Conservation (phyloP, 2,113 vertebrate species). For the Poeciliopsis occidentalis region DNA sequence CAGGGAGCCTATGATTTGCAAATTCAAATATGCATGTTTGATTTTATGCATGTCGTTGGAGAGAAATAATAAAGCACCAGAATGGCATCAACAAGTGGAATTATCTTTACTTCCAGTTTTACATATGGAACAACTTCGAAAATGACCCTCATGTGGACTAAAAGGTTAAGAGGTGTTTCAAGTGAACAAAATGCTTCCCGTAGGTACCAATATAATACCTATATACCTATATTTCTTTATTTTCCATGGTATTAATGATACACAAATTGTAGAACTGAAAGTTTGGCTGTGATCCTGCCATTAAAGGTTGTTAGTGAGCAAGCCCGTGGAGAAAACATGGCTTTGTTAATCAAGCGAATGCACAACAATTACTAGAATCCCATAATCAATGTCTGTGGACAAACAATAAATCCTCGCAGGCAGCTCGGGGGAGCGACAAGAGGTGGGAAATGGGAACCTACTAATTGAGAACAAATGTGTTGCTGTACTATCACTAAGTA, state of each 20-base stretch:
- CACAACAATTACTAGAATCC: conserved; percentile 79
- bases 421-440: conserved; percentile 37
- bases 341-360: conserved; percentile 75
- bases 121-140: conserved; percentile 6
- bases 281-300: conserved; percentile 29
- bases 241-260: conserved; percentile 17
- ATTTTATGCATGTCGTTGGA: conserved; percentile 16
- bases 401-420: conserved; percentile 72
- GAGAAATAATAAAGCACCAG: conserved; percentile 27
- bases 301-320: conserved; percentile 52
- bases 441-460: conserved; percentile 51
- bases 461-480: conserved; percentile 65
- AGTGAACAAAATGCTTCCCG: conserved; percentile 3
- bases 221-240: neutral
- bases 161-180: conserved; percentile 7
- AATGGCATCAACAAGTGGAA: conserved; percentile 18
- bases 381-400: conserved; percentile 74
- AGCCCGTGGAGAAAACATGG: conserved; percentile 58
- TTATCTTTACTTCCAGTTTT: conserved; percentile 22
- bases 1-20: conserved; percentile 21
- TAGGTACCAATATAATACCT: conserved; percentile 6
- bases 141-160: conserved; percentile 6
- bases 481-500: conserved; percentile 61
- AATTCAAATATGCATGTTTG: conserved; percentile 15
- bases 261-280: conserved; percentile 27